phyloP scores from a whole-genome alignment of 1,140 invertebrate species.

The Anastatus disparis region DNA sequence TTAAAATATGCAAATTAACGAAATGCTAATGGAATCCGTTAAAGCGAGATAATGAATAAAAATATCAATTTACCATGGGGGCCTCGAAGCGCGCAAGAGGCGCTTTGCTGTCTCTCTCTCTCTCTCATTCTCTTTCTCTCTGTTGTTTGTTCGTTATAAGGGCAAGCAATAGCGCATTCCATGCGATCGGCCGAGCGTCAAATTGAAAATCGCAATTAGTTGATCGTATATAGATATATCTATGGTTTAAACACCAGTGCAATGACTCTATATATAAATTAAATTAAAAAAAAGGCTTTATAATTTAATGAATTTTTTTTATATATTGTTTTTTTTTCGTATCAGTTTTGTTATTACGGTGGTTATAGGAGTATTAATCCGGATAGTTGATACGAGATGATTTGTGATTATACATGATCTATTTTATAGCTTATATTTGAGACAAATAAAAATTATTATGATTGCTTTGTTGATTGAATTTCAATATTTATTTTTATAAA shows the following conservation, averaged over 20 bases:
- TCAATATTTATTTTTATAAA: too few relatives aligned
- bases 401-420: too few relatives aligned
- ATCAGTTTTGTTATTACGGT: background rate
- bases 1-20: slow-evolving; percentile 31
- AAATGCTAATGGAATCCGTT: slow-evolving; percentile 22
- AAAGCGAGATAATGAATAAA: slow-evolving; percentile 35
- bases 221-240: too few relatives aligned
- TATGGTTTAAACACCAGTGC: too few relatives aligned
- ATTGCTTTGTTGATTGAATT: too few relatives aligned
- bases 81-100: background rate
- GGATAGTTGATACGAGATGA: too few relatives aligned
- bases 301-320: slow-evolving; percentile 2
- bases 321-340: too few relatives aligned
- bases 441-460: too few relatives aligned
- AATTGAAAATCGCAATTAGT: slow-evolving; percentile 57
- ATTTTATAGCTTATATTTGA: too few relatives aligned
- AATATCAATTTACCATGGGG: slow-evolving; percentile 25
- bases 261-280: background rate
- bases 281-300: background rate
- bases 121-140: too few relatives aligned
- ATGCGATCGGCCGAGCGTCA: slow-evolving; percentile 51
- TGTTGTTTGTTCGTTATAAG: too few relatives aligned
- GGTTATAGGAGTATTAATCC: too few relatives aligned
- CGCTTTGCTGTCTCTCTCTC: background rate
- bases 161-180: slow-evolving; percentile 44